Evolutionary conservation across 2,113 vertebrate genomes (phyloP), one percentile per base, ranked within the genome.

Genomic region (Merops nubicus): DNA sequence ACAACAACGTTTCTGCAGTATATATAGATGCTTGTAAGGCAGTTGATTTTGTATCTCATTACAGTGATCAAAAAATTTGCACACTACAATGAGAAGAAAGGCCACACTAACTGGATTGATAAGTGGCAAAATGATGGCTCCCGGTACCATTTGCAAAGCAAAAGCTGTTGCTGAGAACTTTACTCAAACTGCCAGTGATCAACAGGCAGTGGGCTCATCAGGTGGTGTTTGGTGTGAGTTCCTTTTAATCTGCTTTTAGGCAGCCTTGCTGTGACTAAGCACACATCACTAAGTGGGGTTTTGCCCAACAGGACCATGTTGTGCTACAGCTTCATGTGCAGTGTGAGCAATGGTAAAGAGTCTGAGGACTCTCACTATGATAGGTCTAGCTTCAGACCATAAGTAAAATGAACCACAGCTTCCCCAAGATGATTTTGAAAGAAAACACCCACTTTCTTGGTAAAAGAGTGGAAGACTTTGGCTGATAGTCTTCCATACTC

Each of bases 211-310:
- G 69, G 38, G 73, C 62, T 93, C 0, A 0, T 36, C 54, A 8
- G 42, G 43, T 11, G 67, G 9, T 8, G 6, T 15, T 11, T 3
- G 48, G 33, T 19, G 13, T 16, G 43, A 42, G 17, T 33, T 88
- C 83, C 72, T 80, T 14, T n/a, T n/a, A 21, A 23, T 45, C 9
- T n/a, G 28, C 57, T 51, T 29, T 89, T 56, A 74, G 81, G 82
- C 48, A 69, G 73, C 74, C 47, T 31, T 0, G 0, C 40, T 34
- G 38, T 48, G 80, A 54, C 50, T 34, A 13, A 53, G 50, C 20
- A 31, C 23, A 4, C 0, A 0, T 12, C 0, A 1, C 8, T 15
- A 59, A 10, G 62, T 63, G 83, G 17, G 8, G 57, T 60, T 60
- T 60, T 33, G 33, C 72, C 34, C 43, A 19, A 28, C 11, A 9